A percentile compares a stretch with the other conserved stretches of the same genome.
Evolutionary conservation across 2,113 vertebrate species (phyloP).

Genomic region (Thermophis baileyi): DNA sequence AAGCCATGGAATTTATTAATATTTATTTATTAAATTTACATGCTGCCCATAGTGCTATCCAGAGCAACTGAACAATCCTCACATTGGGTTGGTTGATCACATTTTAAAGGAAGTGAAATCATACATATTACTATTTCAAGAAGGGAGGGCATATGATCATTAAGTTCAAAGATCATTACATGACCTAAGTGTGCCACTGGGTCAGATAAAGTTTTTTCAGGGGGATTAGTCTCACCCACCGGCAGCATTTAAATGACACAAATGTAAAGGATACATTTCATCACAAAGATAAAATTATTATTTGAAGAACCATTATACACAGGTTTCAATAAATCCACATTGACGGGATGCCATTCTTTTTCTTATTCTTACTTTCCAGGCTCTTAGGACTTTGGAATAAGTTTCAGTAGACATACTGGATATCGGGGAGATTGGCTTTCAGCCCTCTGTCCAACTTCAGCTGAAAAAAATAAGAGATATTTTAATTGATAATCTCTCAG

Average conservation of each 20-base stretch:
- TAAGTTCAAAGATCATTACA: neutral
- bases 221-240: neutral
- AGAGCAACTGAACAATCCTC: neutral
- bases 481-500: neutral
- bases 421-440: neutral
- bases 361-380: neutral
- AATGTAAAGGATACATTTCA: neutral
- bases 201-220: neutral
- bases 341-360: neutral
- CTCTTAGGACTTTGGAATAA: neutral
- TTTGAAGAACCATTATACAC: neutral
- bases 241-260: neutral
- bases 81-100: neutral
- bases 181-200: neutral
- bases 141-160: neutral
- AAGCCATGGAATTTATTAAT: neutral
- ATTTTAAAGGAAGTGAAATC: neutral
- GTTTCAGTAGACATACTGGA: neutral
- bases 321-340: neutral
- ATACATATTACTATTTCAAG: neutral
- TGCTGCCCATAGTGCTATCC: neutral
- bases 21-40: neutral
- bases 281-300: neutral
- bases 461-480: neutral
- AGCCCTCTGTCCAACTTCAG: neutral